Base-by-base conservation (phyloP, 2,888 invertebrate species). In the Drosophila paramelanica region DNA sequence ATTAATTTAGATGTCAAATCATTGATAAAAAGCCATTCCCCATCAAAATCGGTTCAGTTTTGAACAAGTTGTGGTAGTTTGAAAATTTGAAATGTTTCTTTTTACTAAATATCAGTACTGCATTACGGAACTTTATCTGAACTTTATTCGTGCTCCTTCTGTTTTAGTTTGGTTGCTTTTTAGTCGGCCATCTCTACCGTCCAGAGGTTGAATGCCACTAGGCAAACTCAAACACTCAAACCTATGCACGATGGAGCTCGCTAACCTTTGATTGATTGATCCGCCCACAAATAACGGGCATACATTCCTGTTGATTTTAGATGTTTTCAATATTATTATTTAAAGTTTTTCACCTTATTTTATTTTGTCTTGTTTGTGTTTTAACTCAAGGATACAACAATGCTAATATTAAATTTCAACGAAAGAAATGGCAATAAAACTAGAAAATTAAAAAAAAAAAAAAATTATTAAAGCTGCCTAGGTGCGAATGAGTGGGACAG, bases 181-280 rank as follows among this genome's bases (percentile, higher is more conserved):
- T 14, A 67, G 78, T 78, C 71, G 43, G 69, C 76, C 76, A 78
- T 75, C 87, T 77, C 85, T 75, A 87, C 53, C 90, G 84, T 77
- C 58, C 77, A 77, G 60, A 75, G 77, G 79, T 71, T 88, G 87
- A 89, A 84, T 89, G 90, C 67, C 49, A 65, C 36, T 62, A 36
- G 47, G 8, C 49, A 64, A 71, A 61, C 58, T 47, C 58, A 80
- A 72, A 84, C 89, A 89, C 87, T 89, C 90, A 81, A 86, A 86
- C 78, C 77, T 73, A 55, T 75, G 89, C 90, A 89, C 90, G 90
- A 90, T 88, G 73, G 76, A 74, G 73, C 52, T 84, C 59, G 71
- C 77, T 52, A 79, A 79, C 73, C 62, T 17, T 5, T 42, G 13
- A 4, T 17, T 17, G 17, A 17, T 17, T 17, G 8, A 20, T 52